Conservation (phyloP, 1,140 invertebrate genomes). For the Papilio glaucus region DNA sequence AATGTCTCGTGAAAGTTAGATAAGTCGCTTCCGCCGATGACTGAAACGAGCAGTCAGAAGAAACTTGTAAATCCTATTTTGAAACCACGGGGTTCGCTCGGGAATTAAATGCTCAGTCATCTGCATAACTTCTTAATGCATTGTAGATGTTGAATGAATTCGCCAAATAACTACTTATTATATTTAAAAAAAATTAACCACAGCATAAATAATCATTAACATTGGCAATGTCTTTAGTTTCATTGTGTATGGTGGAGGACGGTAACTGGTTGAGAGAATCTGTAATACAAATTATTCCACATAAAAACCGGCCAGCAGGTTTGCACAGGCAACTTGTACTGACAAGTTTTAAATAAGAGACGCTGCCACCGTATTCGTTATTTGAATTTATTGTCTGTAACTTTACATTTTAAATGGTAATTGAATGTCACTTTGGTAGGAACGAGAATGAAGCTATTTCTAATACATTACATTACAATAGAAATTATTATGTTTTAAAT, state of each 20-base stretch:
- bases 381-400: conserved; percentile 26
- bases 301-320: conserved; percentile 20
- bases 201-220: neutral
- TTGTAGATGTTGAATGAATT: neutral
- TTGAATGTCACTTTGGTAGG: conserved; percentile 27
- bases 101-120: neutral
- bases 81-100: neutral
- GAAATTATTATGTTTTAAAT: neutral
- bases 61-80: conserved; percentile 28
- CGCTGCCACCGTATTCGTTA: conserved; percentile 28
- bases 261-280: conserved; percentile 24
- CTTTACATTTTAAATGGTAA: conserved; percentile 27
- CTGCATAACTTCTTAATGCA: neutral
- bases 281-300: conserved; percentile 29
- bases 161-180: neutral
- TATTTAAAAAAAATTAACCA: neutral
- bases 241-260: conserved; percentile 9
- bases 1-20: conserved; percentile 23
- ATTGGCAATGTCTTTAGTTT: conserved; percentile 11
- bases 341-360: conserved; percentile 34
- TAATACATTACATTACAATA: neutral
- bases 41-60: conserved; percentile 12
- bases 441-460: neutral
- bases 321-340: no score
- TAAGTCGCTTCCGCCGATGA: conserved; percentile 10